Base-by-base conservation (phyloP, 2,888 invertebrate genomes). In the Lumbricus terrestris region DNA sequence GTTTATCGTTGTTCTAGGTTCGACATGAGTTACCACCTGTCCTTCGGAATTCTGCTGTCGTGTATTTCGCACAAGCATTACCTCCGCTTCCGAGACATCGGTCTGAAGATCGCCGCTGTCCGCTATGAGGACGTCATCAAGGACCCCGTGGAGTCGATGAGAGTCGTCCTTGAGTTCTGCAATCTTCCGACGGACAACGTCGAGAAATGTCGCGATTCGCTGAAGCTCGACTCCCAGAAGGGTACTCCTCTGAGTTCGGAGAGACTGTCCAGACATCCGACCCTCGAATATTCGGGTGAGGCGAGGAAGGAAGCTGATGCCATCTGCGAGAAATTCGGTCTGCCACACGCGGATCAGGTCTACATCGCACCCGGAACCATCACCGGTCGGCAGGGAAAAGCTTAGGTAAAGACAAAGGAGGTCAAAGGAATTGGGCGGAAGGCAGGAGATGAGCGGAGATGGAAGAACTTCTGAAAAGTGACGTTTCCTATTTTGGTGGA, bases 171-270 rank as follows among this genome's bases (percentile, higher is more conserved):
- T 11, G 54, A 69, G 54, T 91, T 89, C 88, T 91, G 91, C 47
- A 69, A 33, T 23, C 38, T 91, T 11, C 88, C 91, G n/a, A 20
- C 47, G 38, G 90, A 89, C 18, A 42, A 88, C 23, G 90, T 82
- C 33, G 42, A 47, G n/a, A 54, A 88, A 38, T 88, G 91, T 20
- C 33, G n/a, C 13, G 16, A 90, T 34, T 90, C 90, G 2, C 82
- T 91, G 5, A 47, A 90, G 38, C 89, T 89, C 83, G 91, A 91
- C 88, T 91, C 91, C 8, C 91, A 91, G 47, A 47, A 38, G 34
- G 88, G 85, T 16, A 90, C 91, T 54, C 88, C 82, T 11, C 42
- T 91, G 33, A 85, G 89, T 37, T 85, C 20, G 15, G 88, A 90
- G 33, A 33, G 38, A n/a, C 47, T 90, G 38, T 88, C 90, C 35